Conservation (phyloP, 1,140 invertebrate species). For the Belonocnema kinseyi region DNA sequence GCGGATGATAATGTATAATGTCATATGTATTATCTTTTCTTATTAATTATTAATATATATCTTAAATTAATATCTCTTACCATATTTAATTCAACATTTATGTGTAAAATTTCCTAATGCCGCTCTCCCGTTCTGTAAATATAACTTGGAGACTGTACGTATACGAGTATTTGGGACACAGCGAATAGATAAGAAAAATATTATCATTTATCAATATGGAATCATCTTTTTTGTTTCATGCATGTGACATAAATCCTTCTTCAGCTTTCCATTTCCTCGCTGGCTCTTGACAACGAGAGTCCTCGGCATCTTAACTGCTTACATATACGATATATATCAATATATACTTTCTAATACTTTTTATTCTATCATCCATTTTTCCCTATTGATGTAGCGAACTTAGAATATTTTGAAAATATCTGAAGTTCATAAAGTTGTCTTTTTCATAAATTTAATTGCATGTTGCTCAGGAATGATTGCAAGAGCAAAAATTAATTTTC, state of each 20-base stretch:
- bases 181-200: constrained; percentile 3
- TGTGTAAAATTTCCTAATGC: constrained; percentile 11
- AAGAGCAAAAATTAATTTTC: too few species aligned
- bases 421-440: too few species aligned
- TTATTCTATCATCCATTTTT: neutral
- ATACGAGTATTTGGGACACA: neutral
- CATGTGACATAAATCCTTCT: constrained; percentile 5
- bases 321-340: neutral
- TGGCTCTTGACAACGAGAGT: constrained; percentile 16
- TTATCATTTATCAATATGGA: constrained; percentile 14
- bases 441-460: too few species aligned
- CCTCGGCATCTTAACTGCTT: constrained; percentile 1
- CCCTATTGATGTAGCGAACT: neutral
- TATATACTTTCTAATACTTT: neutral
- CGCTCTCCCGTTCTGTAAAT: neutral
- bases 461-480: too few species aligned
- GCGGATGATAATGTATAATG: neutral
- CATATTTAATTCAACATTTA: neutral
- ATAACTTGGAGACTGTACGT: neutral
- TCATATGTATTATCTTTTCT: too few species aligned
- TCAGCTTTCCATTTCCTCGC: constrained; percentile 20
- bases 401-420: too few species aligned
- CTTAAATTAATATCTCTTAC: neutral
- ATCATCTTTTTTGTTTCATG: constrained; percentile 16
- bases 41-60: too few species aligned